phyloP scores from a whole-genome alignment of 2,113 vertebrate genomes.

The Crotalus tigris region DNA sequence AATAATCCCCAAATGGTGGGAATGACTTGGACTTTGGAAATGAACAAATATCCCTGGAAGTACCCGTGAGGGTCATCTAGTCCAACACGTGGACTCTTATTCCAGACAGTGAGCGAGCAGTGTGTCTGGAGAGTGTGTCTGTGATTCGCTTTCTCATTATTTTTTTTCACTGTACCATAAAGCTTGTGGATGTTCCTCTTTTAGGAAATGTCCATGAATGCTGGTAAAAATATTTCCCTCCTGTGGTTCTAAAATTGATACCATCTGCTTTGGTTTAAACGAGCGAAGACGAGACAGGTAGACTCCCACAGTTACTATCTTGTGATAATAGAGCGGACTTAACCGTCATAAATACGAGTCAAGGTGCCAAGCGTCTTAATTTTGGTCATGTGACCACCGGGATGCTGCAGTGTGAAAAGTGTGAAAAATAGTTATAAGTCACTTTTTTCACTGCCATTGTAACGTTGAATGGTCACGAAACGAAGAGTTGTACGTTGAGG shows the following conservation, averaged over 20 bases:
- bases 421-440: background rate
- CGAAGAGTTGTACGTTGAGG: background rate
- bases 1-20: background rate
- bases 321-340: fast-evolving
- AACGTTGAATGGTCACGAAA: background rate
- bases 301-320: background rate
- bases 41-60: background rate
- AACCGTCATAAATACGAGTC: background rate
- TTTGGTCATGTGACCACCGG: background rate
- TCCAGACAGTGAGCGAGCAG: background rate
- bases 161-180: background rate
- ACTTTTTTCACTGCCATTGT: background rate
- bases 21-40: background rate
- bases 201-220: background rate
- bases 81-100: background rate
- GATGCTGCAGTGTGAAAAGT: too few species aligned
- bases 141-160: background rate
- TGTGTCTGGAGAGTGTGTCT: background rate
- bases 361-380: background rate
- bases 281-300: background rate
- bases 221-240: background rate
- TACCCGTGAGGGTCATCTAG: background rate
- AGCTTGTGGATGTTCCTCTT: background rate
- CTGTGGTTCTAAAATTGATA: background rate
- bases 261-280: background rate